Base-by-base conservation (phyloP, 2,797 vertebrate genomes). In the Phyllotis vaccarum region DNA sequence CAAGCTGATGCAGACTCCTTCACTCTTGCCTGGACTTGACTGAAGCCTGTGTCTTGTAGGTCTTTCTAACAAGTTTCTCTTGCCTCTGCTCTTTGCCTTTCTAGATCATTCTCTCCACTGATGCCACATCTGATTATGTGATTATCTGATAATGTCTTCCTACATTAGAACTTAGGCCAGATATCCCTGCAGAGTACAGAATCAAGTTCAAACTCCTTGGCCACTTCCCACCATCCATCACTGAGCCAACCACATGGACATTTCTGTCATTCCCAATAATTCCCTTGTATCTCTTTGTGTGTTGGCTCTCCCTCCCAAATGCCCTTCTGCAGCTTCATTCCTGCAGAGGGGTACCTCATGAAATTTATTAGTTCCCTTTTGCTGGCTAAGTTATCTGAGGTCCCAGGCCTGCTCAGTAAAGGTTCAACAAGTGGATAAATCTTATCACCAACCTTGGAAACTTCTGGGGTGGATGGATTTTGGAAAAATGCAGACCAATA, bases 371-470 rank as follows among this genome's bases (percentile, higher is more conserved):
- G 1, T 87, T 70, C 12, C 70, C 64, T 88, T 93, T 94, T 86
- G 43, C n/a, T 60, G 66, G 43, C 74, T 80, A 68, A 86, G 74
- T 88, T 66, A 40, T 85, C 37, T 94, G 75, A 78, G 46, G 66
- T 66, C 49, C 89, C 31, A 76, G 78, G 70, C 87, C 83, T 21
- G 37, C 60, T 90, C 60, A 56, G 58, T 91, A 49, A 68, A 74
- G 34, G 66, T 64, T 86, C 40, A 85, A 19, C 68, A 54, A 80
- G 40, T 54, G 49, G 22, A 10, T 37, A n/a, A 79, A 68, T 16
- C n/a, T 21, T 87, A 31, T 76, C 64, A 80, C 83, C 86, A 89
- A 43, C 22, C 62, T 46, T 11, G 13, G 78, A 29, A 37, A 49
- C n/a, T n/a, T 80, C 19, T 27, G 43, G 86, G 76, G 79, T 14